A percentile compares a stretch with the other conserved stretches of the same genome.
phyloP scores from a whole-genome alignment of 2,113 vertebrate species.

The Saguinus midas region DNA sequence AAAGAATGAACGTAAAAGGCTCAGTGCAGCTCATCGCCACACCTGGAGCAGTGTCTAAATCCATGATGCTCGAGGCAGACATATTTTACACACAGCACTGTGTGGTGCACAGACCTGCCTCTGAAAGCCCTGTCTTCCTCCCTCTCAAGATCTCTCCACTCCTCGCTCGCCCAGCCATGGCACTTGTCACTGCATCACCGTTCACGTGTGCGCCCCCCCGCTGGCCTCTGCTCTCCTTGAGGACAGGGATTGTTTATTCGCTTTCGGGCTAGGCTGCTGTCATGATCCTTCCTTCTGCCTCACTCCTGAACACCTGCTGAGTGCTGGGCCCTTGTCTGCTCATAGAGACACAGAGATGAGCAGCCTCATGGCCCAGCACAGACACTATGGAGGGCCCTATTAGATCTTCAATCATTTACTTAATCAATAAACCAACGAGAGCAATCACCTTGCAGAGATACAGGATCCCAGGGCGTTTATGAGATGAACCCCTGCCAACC shows the following conservation, averaged over 20 bases:
- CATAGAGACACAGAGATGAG: not conserved
- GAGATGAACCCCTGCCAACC: slow-evolving; percentile 47
- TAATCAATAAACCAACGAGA: not conserved
- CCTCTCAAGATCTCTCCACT: too few relatives aligned
- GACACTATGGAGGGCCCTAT: not conserved
- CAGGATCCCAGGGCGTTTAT: not conserved
- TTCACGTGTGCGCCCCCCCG: fast-evolving
- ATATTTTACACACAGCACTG: fast-evolving
- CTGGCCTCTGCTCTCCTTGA: not conserved
- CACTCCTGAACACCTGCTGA: not conserved
- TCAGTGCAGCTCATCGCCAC: not conserved
- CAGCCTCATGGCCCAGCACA: not conserved
- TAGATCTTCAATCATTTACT: slow-evolving; percentile 12
- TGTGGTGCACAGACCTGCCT: fast-evolving
- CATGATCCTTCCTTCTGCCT: not conserved
- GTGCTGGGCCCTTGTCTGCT: not conserved
- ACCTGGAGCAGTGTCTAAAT: not conserved
- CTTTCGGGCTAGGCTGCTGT: not conserved
- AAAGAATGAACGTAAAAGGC: not conserved
- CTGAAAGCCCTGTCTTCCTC: not conserved
- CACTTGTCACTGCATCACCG: fast-evolving
- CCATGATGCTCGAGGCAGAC: not conserved
- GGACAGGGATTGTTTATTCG: not conserved
- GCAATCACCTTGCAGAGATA: slow-evolving; percentile 27
- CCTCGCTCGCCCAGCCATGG: not conserved